A percentile compares a stretch with the other conserved stretches of the same genome.
phyloP scores from a whole-genome alignment of 2,888 invertebrate species.

The Zygothrica quintamaculata region DNA sequence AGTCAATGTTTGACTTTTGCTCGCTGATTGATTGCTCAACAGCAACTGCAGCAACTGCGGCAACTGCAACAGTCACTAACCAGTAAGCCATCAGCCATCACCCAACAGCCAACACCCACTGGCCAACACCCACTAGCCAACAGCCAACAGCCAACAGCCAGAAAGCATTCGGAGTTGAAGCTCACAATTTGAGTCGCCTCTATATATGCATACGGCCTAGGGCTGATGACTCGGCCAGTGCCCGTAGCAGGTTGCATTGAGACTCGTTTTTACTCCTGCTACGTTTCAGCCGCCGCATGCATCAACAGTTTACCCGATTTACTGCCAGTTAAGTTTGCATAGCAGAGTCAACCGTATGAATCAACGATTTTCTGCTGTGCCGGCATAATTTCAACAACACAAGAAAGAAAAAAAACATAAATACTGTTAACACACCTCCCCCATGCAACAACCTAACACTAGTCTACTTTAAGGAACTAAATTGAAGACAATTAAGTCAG shows the following conservation, averaged over 20 bases:
- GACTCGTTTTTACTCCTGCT: neutral
- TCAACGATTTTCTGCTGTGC: constrained; percentile 75
- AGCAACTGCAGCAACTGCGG: constrained; percentile 64
- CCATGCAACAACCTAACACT: neutral
- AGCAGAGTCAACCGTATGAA: constrained; percentile 77
- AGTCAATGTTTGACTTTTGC: constrained; percentile 84
- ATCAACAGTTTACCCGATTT: constrained; percentile 78
- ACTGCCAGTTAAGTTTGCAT: constrained; percentile 72
- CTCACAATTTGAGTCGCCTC: constrained; percentile 61
- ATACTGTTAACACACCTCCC: constrained; percentile 35
- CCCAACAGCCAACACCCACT: constrained; percentile 1
- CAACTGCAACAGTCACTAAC: constrained; percentile 43
- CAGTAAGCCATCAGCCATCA: constrained; percentile 1
- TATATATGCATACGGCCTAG: constrained; percentile 70
- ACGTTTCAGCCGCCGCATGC: constrained; percentile 42
- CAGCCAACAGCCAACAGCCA: constrained; percentile 21
- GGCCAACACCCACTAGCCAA: constrained; percentile 23
- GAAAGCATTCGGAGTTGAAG: constrained; percentile 29
- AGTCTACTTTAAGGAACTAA: too few relatives aligned
- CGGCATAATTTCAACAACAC: constrained; percentile 74
- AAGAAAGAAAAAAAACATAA: too few relatives aligned
- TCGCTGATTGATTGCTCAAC: constrained; percentile 83
- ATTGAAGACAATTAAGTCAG: too few relatives aligned
- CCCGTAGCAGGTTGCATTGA: constrained; percentile 22
- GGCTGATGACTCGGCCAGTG: constrained; percentile 70